phyloP scores from a whole-genome alignment of 2,113 vertebrate species.

The Bos javanicus region DNA sequence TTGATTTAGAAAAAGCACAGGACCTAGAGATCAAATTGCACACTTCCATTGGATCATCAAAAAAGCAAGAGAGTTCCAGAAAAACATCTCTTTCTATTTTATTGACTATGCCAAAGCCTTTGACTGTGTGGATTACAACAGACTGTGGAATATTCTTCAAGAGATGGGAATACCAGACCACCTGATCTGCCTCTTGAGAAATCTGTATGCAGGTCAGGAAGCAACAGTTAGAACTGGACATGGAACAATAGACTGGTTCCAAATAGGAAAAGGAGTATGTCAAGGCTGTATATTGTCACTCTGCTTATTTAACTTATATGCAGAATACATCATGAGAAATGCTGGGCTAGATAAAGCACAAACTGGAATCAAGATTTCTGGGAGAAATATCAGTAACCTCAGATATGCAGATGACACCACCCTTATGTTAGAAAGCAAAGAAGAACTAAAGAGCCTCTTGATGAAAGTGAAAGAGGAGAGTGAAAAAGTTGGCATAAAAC shows the following conservation, averaged over 20 bases:
- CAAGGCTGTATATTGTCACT: not conserved
- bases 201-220: not conserved
- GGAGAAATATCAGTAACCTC: not conserved
- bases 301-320: not conserved
- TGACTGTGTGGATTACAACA: not conserved
- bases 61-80: not conserved
- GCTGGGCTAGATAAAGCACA: not conserved
- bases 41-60: accelerated
- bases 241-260: not conserved
- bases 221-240: not conserved
- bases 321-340: not conserved
- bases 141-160: not conserved
- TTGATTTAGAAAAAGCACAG: not conserved
- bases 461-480: not conserved
- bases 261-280: not conserved
- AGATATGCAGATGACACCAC: not conserved
- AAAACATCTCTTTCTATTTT: not conserved
- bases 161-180: not conserved
- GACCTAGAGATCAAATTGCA: not conserved
- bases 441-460: not conserved
- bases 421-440: not conserved
- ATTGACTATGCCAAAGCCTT: not conserved
- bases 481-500: not conserved
- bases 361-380: not conserved
- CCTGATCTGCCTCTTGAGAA: not conserved